These are phyloP conservation scores for Enteromius afrohamiltoni DNA, from an alignment of 2,797 vertebrate genomes.

Conservation along the genomic window DNA sequence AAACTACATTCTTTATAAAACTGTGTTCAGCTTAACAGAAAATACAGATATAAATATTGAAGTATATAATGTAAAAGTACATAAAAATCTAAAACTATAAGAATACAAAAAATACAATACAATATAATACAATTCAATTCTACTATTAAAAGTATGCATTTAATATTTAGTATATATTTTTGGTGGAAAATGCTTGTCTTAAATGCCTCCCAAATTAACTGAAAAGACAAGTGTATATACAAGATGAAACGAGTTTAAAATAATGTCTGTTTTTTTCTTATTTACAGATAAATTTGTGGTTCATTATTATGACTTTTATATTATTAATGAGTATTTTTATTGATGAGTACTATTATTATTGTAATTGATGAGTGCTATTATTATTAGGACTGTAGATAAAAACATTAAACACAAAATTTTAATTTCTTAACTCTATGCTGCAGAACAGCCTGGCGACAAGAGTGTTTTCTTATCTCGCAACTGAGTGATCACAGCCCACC, in stretches of 20 bases:
- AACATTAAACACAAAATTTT: background rate
- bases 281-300: background rate
- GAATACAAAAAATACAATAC: background rate
- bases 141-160: background rate
- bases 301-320: constrained; percentile 16
- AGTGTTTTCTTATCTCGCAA: constrained; percentile 54
- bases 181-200: background rate
- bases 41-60: background rate
- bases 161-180: background rate
- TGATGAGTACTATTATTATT: background rate
- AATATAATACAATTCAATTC: background rate
- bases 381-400: background rate
- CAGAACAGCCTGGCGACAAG: constrained; percentile 19
- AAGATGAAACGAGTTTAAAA: background rate
- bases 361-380: background rate
- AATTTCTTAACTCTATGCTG: constrained; percentile 22
- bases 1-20: background rate
- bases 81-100: background rate
- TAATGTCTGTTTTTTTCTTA: background rate
- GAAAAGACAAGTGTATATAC: background rate
- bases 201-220: background rate
- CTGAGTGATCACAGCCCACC: constrained; percentile 38
- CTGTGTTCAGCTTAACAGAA: background rate
- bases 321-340: background rate
- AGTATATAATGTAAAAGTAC: background rate